Evolutionary conservation across 2,113 vertebrate species (phyloP).

Genomic region (Speoplatyrhinus poulsoni): DNA sequence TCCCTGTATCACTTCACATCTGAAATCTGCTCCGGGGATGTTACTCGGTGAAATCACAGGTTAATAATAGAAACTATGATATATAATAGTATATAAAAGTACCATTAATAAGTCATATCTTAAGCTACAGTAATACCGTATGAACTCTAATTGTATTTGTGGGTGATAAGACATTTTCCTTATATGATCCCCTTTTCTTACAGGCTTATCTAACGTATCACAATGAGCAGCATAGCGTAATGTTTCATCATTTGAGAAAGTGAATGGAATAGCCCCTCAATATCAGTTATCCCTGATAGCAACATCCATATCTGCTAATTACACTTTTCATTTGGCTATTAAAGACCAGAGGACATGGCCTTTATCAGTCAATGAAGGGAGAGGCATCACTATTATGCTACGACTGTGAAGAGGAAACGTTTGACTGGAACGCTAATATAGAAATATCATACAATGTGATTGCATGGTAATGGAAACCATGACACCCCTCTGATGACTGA

Average conservation of each 20-base stretch:
- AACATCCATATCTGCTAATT: slow-evolving; percentile 73
- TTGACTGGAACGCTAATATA: slow-evolving; percentile 38
- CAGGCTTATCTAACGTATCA: slow-evolving; percentile 39
- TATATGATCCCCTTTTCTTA: background rate
- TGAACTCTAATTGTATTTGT: background rate
- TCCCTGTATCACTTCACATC: slow-evolving; percentile 26
- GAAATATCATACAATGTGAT: slow-evolving; percentile 41
- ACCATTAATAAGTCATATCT: background rate
- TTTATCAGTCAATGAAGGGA: slow-evolving; percentile 56
- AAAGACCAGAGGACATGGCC: slow-evolving; percentile 56
- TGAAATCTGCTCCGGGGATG: slow-evolving; percentile 12
- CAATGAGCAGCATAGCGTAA: slow-evolving; percentile 46
- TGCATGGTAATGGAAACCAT: slow-evolving; percentile 41
- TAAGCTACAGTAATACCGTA: too few species aligned
- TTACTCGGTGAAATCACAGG: background rate
- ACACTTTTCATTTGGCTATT: slow-evolving; percentile 57
- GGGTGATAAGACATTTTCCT: slow-evolving; percentile 5
- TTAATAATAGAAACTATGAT: background rate
- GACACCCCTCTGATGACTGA: slow-evolving; percentile 28
- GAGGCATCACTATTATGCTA: slow-evolving; percentile 44
- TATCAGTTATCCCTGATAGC: slow-evolving; percentile 73
- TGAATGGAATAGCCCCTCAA: slow-evolving; percentile 62
- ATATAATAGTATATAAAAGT: background rate
- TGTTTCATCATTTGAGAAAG: slow-evolving; percentile 51
- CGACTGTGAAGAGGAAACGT: slow-evolving; percentile 20